Base-by-base conservation (phyloP, 2,888 invertebrate genomes). In the Temnothorax rugatulus region DNA sequence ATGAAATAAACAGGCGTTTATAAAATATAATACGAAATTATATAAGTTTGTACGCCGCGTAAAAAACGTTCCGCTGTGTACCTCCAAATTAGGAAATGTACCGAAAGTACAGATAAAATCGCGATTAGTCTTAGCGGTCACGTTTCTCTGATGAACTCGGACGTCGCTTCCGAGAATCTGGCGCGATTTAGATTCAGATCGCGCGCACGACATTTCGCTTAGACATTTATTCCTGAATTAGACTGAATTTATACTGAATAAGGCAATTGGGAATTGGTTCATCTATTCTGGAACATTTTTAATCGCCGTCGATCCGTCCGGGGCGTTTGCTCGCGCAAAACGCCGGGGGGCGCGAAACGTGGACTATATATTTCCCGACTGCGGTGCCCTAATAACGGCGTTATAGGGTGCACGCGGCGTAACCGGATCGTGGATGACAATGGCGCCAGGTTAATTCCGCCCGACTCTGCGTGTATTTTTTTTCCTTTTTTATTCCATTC, bases 291-390 rank as follows among this genome's bases (percentile, higher is more conserved):
- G 13, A 21, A 69, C 18, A 50, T 59, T 71, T 81, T 81, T 81
- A 69, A 81, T 57, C 44, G 44, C 44, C 11, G 29, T 79, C 34
- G 71, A 13, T 34, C 44, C 13, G 34, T 34, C 11, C 15, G 47
- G 1, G n/a, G n/a, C 3, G 4, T 29, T 29, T 29, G 25, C 41
- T 57, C 44, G 18, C 11, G 29, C 44, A 50, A 63, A 75, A 75
- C 29, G 41, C 57, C 63, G 29, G 11, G 13, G 57, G 29, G 2
- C 41, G 68, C 73, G 66, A 50, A 81, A 84, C 76, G 29, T 71
- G 54, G 61, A 38, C 82, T 82, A 82, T n/a, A n/a, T n/a, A n/a
- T 89, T 88, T 84, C 83, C 75, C 77, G 71, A 63, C 74, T 63
- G 82, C 64, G 75, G 82, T 52, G 57, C 41, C 73, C 82, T 84